Evolutionary conservation across 37 sponge, comb jelly and placozoan genomes (phyloP).

Genomic region (Ianthella basta): DNA sequence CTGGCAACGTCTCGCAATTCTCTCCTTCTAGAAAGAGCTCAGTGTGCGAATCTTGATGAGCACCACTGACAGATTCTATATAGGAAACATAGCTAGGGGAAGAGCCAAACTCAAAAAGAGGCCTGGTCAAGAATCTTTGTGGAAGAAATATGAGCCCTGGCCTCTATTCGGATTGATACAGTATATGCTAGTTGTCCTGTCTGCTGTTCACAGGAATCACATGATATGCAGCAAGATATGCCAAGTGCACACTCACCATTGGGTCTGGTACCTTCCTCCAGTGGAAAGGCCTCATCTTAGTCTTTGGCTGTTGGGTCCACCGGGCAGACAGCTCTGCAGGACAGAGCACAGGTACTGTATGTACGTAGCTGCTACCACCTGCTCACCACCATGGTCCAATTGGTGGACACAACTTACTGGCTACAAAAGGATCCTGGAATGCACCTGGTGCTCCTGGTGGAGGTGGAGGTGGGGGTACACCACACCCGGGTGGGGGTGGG

Average conservation of each 20-base stretch:
- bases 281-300: constrained; percentile 71
- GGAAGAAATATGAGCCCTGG: no score
- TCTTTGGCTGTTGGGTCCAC: constrained; percentile 32
- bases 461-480: neutral
- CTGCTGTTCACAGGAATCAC: neutral
- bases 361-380: no score
- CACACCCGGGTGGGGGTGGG: constrained; percentile 38
- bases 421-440: neutral
- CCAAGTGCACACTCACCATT: constrained; percentile 42
- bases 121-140: no score
- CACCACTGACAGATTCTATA: no score
- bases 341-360: no score
- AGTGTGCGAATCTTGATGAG: no score
- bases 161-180: no score
- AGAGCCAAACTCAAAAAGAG: no score
- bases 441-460: constrained; percentile 31
- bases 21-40: no score
- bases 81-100: no score
- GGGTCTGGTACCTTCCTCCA: constrained; percentile 66
- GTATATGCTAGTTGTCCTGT: neutral
- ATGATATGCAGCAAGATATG: neutral
- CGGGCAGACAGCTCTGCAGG: constrained; percentile 10
- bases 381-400: no score
- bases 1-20: no score
- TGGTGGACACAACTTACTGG: neutral